phyloP scores from a whole-genome alignment of 92 coral and sea anemone genomes.

The Phymanthus crucifer region DNA sequence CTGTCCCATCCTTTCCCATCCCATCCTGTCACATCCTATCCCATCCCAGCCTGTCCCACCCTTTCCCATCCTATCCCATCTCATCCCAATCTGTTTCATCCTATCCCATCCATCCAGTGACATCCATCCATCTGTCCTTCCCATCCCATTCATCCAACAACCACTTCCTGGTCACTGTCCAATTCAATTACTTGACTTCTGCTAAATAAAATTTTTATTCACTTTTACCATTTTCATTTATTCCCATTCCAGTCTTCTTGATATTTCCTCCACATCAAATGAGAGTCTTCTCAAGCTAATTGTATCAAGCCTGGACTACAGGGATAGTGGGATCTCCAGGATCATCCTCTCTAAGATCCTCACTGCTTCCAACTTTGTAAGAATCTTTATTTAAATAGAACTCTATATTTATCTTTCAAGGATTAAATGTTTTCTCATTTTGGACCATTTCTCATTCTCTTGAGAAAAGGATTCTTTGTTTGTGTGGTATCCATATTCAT shows the following conservation, averaged over 20 bases:
- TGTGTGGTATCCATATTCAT: too few species aligned
- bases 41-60: too few species aligned
- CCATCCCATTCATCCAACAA: not conserved
- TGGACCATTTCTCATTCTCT: too few species aligned
- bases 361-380: slow-evolving; percentile 82
- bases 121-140: not conserved
- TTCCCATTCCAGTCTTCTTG: slow-evolving; percentile 65
- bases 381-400: too few species aligned
- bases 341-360: slow-evolving; percentile 92
- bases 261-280: slow-evolving; percentile 74
- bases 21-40: too few species aligned
- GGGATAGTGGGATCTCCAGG: slow-evolving; percentile 80
- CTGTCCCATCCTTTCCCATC: not conserved
- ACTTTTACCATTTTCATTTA: not conserved
- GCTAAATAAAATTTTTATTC: not conserved
- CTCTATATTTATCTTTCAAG: too few species aligned
- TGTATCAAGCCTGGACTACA: slow-evolving; percentile 91
- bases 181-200: not conserved
- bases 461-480: too few species aligned
- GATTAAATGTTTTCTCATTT: too few species aligned
- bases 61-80: too few species aligned
- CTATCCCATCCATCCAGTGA: not conserved
- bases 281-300: slow-evolving; percentile 85
- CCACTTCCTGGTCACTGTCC: not conserved
- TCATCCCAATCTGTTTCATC: not conserved